Evolutionary conservation across 2,797 vertebrate species (phyloP), one percentile per base, ranked within the genome.

Genomic region (Coluber constrictor): DNA sequence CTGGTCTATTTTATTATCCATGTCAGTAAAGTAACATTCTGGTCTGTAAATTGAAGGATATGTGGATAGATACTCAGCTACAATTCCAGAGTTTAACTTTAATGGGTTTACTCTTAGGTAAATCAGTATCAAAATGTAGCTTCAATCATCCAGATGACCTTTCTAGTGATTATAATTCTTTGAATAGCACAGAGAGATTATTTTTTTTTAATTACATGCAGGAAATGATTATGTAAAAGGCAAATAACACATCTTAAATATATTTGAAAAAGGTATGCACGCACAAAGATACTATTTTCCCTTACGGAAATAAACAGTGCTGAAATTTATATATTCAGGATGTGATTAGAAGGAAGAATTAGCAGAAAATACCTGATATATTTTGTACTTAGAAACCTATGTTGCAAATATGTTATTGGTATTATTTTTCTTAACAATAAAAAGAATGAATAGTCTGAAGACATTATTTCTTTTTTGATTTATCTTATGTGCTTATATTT

Each of bases 161-260:
- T 97, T 97, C 29, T 93, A 93, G 90, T 89, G 59, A 94, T 97
- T 96, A 97, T 60, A 74, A 95, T n/a, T 95, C 93, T 93, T 94
- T 96, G 94, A 91, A 57, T 91, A 93, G 92, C 0, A 32, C 47
- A 87, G 63, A 91, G 90, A 92, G 90, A 4, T 25, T 74, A 20
- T 25, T 25, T 83, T 83, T 70, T 79, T 79, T 43, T 25, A 83
- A 83, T 83, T 83, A 83, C 74, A 12, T 25, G 74, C 74, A 83
- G 74, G 37, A 83, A 83, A 83, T 83, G 37, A 83, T 83, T 83
- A 83, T 83, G 74, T 47, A 83, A 83, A 83, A 83, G 74, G 74
- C 37, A 83, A 83, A 83, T 83, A 47, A 83, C 74, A 23, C 4
- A 12, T 43, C 74, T 83, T 83, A 83, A 83, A 83, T 47, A 47